These are phyloP conservation scores for Nezara viridula DNA, from an alignment of 2,888 invertebrate species.

Conservation along the genomic window DNA sequence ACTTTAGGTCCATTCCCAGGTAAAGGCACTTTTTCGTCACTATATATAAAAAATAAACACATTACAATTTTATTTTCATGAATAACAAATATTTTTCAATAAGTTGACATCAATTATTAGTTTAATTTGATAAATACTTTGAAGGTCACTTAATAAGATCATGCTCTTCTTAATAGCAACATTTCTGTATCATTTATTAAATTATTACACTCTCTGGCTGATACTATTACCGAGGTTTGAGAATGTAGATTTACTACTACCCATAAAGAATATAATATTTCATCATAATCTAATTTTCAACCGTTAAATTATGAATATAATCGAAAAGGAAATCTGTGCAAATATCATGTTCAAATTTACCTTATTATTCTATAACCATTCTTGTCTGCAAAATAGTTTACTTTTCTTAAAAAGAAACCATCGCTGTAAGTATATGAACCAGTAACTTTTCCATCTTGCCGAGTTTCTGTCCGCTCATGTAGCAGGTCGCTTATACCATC, in stretches of 20 bases:
- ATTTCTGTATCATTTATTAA: too few relatives aligned
- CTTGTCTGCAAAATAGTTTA: constrained; percentile 75
- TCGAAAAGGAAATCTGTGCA: neutral
- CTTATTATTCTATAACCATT: constrained; percentile 75
- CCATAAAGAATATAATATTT: neutral
- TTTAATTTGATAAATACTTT: neutral
- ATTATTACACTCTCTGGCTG: neutral
- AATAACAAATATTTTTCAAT: neutral
- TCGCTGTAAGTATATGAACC: constrained; percentile 76
- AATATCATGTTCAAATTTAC: constrained; percentile 67
- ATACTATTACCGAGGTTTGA: too few relatives aligned
- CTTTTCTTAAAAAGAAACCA: constrained; percentile 73
- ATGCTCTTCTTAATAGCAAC: too few relatives aligned
- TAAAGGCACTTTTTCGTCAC: constrained; percentile 70
- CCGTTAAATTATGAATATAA: neutral
- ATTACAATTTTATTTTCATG: neutral
- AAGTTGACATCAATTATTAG: neutral
- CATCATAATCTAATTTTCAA: neutral
- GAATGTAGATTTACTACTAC: neutral
- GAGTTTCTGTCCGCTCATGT: constrained; percentile 21
- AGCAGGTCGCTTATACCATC: constrained; percentile 41
- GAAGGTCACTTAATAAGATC: too few relatives aligned
- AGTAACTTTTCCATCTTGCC: constrained; percentile 66
- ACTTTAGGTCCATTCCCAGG: constrained; percentile 71
- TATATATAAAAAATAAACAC: constrained; percentile 62